Base-by-base conservation (phyloP, 2,888 invertebrate species). In the Platycheirus albimanus region DNA sequence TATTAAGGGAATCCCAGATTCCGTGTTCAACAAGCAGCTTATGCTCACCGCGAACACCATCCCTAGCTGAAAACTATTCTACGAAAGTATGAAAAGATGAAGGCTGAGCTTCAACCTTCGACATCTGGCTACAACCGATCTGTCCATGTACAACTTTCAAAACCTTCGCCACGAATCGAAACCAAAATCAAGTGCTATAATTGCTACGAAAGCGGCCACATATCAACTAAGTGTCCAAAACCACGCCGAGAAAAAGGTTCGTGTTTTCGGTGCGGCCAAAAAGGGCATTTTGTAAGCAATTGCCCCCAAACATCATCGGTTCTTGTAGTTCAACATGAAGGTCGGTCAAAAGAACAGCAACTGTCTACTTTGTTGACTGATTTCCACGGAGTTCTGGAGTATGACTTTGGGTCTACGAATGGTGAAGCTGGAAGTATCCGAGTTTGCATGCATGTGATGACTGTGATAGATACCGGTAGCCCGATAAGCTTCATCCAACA, bases 261-360 rank as follows among this genome's bases (percentile, higher is more conserved):
- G 2, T 76, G 76, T 20, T 67, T 52, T 28, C 33, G 13, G 6
- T 76, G 76, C 36, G 52, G 69, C n/a, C 19, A 54, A 24, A 63
- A 24, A 19, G 76, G 69, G 5, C 69, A 76, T 11, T 10, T 63
- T 1, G 28, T n/a, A 45, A 52, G 15, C 8, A 15, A 58, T 54
- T 76, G 71, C 15, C 54, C 63, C 7, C 43, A 77, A 24, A 28
- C 24, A 20, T 47, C 58, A 3, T 49, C 56, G 15, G 61, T 61
- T 30, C n/a, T 30, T 5, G 28, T 51, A 1, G 17, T 63, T 43
- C 24, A 52, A 5, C 17, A 58, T 28, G 38, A n/a, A 11, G 24
- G 51, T 2, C 17, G n/a, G n/a, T 1, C 20, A 10, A 28, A 10
- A 7, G 52, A 45, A n/a, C n/a, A n/a, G n/a, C n/a, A n/a, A n/a